Evolutionary conservation across 1,140 invertebrate species (phyloP).

Genomic region (Caenorhabditis tropicalis): DNA sequence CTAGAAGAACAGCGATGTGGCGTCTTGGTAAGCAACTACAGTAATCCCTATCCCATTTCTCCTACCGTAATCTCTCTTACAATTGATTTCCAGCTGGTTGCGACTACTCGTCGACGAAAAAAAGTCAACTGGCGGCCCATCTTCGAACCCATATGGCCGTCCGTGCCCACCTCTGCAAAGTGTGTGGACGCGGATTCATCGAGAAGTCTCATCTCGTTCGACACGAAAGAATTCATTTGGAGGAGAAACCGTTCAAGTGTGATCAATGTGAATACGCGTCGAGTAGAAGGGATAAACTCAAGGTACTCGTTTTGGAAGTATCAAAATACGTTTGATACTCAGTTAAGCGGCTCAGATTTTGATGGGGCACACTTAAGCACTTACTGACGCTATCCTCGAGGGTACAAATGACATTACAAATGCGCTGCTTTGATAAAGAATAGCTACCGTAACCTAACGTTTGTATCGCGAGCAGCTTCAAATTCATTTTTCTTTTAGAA

Average conservation of each 20-base stretch:
- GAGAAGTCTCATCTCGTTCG: slow-evolving; percentile 78
- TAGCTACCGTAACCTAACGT: too few relatives aligned
- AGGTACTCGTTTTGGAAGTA: too few relatives aligned
- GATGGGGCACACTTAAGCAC: too few relatives aligned
- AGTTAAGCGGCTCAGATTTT: too few relatives aligned
- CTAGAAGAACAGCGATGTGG: too few relatives aligned
- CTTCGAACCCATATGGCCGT: slow-evolving; percentile 77
- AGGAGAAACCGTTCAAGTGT: slow-evolving; percentile 73
- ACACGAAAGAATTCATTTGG: slow-evolving; percentile 78
- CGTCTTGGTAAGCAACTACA: background rate
- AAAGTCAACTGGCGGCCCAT: slow-evolving; percentile 78
- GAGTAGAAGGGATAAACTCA: slow-evolving; percentile 78
- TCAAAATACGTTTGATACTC: too few relatives aligned
- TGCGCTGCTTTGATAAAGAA: too few relatives aligned
- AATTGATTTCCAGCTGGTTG: slow-evolving; percentile 73
- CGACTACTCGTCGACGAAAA: slow-evolving; percentile 78
- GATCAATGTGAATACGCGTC: slow-evolving; percentile 78
- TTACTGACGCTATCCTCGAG: too few relatives aligned
- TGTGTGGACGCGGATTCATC: slow-evolving; percentile 78
- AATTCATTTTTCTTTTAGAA: too few relatives aligned
- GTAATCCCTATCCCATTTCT: too few relatives aligned
- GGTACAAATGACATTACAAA: too few relatives aligned
- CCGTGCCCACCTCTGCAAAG: slow-evolving; percentile 76
- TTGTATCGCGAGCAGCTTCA: too few relatives aligned
- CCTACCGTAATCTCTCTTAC: background rate